Conservation (phyloP, 2,113 vertebrate genomes). For the Oenanthe melanoleuca region DNA sequence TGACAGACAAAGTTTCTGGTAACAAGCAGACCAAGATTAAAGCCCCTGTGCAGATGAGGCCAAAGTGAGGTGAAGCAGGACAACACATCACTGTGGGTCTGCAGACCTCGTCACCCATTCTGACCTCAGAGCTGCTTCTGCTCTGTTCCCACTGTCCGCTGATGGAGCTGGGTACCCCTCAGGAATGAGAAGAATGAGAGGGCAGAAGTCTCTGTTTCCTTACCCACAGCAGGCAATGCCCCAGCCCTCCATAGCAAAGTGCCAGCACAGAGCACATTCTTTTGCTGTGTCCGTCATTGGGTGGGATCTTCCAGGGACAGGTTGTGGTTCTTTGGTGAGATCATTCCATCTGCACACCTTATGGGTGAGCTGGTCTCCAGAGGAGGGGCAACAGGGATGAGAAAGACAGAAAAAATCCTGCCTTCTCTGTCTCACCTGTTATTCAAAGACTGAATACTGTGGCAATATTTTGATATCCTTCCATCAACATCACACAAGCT, state of each 20-base stretch:
- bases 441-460: background rate
- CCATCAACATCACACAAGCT: background rate
- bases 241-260: background rate
- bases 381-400: background rate
- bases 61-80: background rate
- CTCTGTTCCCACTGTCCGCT: background rate
- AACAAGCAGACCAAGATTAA: background rate
- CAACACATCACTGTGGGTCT: background rate
- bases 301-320: background rate
- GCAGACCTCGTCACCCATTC: background rate
- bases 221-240: background rate
- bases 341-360: background rate
- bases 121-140: background rate
- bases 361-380: background rate
- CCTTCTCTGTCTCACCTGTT: background rate
- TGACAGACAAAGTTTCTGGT: background rate
- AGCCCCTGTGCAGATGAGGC: background rate
- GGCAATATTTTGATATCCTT: background rate
- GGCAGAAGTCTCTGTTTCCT: background rate
- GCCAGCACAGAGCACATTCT: background rate
- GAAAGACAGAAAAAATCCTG: background rate
- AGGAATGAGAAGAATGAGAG: background rate
- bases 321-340: background rate
- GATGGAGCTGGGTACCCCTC: background rate
- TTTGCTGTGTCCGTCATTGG: background rate